Evolutionary conservation across 2,797 vertebrate genomes (phyloP), one percentile per base, ranked within the genome.

Genomic region (Champsocephalus esox): DNA sequence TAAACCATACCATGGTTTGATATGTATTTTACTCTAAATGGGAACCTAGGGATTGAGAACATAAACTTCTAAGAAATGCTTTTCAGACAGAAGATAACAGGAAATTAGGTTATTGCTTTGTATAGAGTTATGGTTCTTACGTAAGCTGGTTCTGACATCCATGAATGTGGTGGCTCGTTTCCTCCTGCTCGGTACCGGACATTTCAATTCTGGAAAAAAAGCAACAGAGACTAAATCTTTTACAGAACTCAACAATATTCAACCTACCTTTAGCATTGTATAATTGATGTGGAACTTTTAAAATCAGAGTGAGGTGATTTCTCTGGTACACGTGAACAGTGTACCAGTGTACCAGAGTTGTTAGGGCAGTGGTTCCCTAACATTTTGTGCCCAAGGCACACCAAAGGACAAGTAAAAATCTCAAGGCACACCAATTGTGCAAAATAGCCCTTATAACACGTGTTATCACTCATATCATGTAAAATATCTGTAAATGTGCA

Each of bases 111-210:
- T n/a, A 28, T 28, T 28, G 28, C 28, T 28, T 28, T 28, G 3
- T 4, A 4, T 28, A 28, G 28, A 28, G 28, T 8, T 59, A 12
- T 38, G 11, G 13, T 57, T 75, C 91, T 83, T 88, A 97, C 96
- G 57, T 88, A 97, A 94, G 59, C 10, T 93, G 56, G 65, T 81
- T 50, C 88, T 94, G 49, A 88, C 80, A 0, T 96, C 91, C 3
- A 84, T 2, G 21, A 96, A 76, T 34, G 82, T 89, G 12, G 89
- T 70, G 84, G 6, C 58, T 51, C 96, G 92, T n/a, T 54, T 93
- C 7, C 49, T 88, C 61, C 94, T 93, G 76, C 70, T 17, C 41
- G 45, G 24, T 60, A 28, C 63, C 0, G 82, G 59, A 64, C 96
- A 96, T 52, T 88, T 89, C 10, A 48, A 0, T 12, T 90, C 90